phyloP scores from a whole-genome alignment of 1,140 invertebrate genomes.

The Nebria ingens region DNA sequence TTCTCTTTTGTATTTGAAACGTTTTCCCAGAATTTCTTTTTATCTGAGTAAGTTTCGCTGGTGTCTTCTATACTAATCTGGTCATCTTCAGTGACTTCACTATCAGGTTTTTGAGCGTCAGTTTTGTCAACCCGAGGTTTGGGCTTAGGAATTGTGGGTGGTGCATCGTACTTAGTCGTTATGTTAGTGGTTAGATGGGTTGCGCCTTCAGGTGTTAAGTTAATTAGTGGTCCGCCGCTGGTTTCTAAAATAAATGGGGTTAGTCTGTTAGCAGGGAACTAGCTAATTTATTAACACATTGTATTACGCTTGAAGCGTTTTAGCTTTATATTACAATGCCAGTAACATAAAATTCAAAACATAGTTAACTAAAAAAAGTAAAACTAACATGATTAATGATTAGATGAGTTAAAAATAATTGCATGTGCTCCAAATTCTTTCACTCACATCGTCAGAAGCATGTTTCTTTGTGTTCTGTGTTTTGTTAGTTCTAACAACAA shows the following conservation, averaged over 20 bases:
- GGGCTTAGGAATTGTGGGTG: conserved; percentile 25
- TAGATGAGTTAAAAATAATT: not conserved
- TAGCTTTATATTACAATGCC: not conserved
- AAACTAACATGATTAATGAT: not conserved
- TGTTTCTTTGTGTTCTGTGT: not conserved
- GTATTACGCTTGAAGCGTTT: conserved; percentile 14
- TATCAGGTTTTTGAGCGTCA: not conserved
- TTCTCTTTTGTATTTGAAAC: conserved; percentile 14
- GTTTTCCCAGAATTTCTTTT: conserved; percentile 41
- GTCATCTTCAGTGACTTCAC: conserved; percentile 18
- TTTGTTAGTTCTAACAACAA: not conserved
- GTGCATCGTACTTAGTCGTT: not conserved
- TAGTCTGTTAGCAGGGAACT: conserved; percentile 31
- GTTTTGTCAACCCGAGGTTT: conserved; percentile 28
- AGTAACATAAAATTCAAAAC: not conserved
- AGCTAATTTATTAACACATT: conserved; percentile 23
- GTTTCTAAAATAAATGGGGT: conserved; percentile 36
- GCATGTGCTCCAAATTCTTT: not conserved
- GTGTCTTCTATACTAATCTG: too few species aligned
- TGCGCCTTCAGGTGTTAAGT: conserved; percentile 23
- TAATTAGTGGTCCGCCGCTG: conserved; percentile 28
- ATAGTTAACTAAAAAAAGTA: not conserved
- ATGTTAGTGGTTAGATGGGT: conserved; percentile 13
- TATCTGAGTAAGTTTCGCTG: conserved; percentile 33
- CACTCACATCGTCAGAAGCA: conserved; percentile 1